Conservation (phyloP, 2,797 vertebrate genomes). For the Euthynnus affinis region DNA sequence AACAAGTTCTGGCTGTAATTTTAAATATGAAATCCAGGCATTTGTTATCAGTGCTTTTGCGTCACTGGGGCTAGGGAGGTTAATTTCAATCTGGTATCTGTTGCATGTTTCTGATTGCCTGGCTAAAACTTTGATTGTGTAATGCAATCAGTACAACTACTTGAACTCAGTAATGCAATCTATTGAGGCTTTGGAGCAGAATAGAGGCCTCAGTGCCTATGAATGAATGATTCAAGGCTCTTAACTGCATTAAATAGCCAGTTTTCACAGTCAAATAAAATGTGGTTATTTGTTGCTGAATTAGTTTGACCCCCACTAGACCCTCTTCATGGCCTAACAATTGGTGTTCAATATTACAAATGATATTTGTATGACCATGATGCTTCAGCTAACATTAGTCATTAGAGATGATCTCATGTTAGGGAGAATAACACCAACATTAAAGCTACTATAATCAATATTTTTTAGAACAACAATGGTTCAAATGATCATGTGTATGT, state of each 20-base stretch:
- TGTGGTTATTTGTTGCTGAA: slow-evolving; percentile 45
- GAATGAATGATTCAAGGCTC: slow-evolving; percentile 48
- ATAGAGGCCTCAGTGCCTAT: slow-evolving; percentile 15
- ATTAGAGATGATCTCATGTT: slow-evolving; percentile 8
- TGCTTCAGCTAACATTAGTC: slow-evolving; percentile 19
- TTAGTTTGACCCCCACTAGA: slow-evolving; percentile 25
- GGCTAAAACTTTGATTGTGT: slow-evolving; percentile 55
- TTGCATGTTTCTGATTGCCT: slow-evolving; percentile 61
- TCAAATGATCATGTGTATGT: not conserved
- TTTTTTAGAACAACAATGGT: not conserved
- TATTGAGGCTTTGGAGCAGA: slow-evolving; percentile 43
- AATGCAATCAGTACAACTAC: slow-evolving; percentile 63
- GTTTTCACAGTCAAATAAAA: slow-evolving; percentile 34
- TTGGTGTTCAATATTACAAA: slow-evolving; percentile 11
- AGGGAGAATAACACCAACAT: not conserved
- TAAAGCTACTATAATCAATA: not conserved
- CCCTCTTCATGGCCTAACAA: slow-evolving; percentile 19
- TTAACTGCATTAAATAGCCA: slow-evolving; percentile 23
- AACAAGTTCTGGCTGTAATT: slow-evolving; percentile 11
- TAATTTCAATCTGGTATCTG: slow-evolving; percentile 47
- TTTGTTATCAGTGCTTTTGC: slow-evolving; percentile 26
- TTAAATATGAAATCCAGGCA: slow-evolving; percentile 40
- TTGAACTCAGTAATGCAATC: slow-evolving; percentile 53
- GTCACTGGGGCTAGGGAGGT: slow-evolving; percentile 18
- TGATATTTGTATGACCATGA: not conserved